Base-by-base conservation (phyloP, 2,113 vertebrate genomes). In the Tragelaphus imberbis region DNA sequence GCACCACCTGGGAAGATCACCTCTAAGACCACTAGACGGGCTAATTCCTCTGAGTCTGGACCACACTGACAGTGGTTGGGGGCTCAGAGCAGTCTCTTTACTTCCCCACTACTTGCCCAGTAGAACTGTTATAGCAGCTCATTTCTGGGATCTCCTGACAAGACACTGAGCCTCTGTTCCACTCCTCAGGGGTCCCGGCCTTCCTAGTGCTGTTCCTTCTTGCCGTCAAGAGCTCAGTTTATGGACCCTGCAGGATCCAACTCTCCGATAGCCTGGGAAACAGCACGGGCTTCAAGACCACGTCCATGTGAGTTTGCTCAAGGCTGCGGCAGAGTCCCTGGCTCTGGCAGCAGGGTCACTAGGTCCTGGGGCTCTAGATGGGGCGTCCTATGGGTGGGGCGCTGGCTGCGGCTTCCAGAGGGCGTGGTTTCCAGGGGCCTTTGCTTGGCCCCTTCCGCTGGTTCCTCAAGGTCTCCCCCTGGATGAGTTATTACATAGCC, bases 241-340 rank as follows among this genome's bases (percentile, higher is more conserved):
- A 98, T 0, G 98, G 98, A 23, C 55, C 0, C 4, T 5, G 1
- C 0, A 0, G 0, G 0, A 89, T 98, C 51, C 11, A 36, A 0
- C 0, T 97, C 89, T 90, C 84, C 6, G 2, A 7, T 55, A 79
- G 40, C 87, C 84, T 19, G 71, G 84, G 58, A 17, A 97, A 93
- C 1, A 13, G n/a, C 85, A 91, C 89, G 0, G 23, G 0, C 40
- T n/a, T 81, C 97, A 87, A 36, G 88, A 97, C 92, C 59, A 0
- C 1, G 11, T 88, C 97, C 82, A 96, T 98, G 98, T 98, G 95
- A 98, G 98, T 98, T 55, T 8, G 5, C 6, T 21, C 14, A 0
- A 30, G 92, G 40, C 71, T 33, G 25, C 0, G 2, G 49, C 30
- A 12, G 79, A 23, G 49, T 27, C 88, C 61, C 17, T 1, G 12